A percentile compares a stretch with the other conserved stretches of the same genome.
These are phyloP conservation scores for Amorpha juglandis DNA, from an alignment of 2,888 invertebrate species.

Conservation along the genomic window DNA sequence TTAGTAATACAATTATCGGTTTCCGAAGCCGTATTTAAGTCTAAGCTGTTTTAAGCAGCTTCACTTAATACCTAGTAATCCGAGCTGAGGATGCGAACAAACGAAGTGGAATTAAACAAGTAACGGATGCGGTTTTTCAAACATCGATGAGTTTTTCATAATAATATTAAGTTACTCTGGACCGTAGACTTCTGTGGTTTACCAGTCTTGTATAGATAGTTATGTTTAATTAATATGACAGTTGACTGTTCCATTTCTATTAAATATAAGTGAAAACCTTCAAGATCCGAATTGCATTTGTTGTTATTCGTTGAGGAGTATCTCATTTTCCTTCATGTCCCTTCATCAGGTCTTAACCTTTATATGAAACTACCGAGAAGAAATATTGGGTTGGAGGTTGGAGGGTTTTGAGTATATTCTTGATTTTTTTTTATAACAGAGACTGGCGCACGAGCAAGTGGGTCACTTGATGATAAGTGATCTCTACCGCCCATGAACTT, in stretches of 20 bases:
- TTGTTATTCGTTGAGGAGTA: too few relatives aligned
- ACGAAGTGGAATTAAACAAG: conserved; percentile 5
- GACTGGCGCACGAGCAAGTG: too few relatives aligned
- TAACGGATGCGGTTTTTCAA: conserved; percentile 14
- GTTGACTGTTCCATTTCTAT: neutral
- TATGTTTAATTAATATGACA: neutral
- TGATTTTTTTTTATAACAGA: too few relatives aligned
- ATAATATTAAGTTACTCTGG: conserved; percentile 6
- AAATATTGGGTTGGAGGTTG: too few relatives aligned
- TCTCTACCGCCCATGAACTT: too few relatives aligned
- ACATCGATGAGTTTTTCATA: neutral
- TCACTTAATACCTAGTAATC: conserved; percentile 12
- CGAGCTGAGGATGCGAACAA: conserved; percentile 12
- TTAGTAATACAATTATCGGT: neutral
- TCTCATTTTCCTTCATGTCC: too few relatives aligned
- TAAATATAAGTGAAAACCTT: too few relatives aligned
- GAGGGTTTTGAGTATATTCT: too few relatives aligned
- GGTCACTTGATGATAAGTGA: too few relatives aligned
- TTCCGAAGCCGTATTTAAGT: neutral
- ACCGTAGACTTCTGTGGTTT: neutral
- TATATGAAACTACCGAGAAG: too few relatives aligned
- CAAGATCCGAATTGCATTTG: too few relatives aligned
- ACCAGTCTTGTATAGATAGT: neutral
- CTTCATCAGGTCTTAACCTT: too few relatives aligned
- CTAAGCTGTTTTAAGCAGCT: neutral